These are phyloP conservation scores for Stictocephala bisonia DNA, from an alignment of 2,888 invertebrate genomes.

Conservation along the genomic window DNA sequence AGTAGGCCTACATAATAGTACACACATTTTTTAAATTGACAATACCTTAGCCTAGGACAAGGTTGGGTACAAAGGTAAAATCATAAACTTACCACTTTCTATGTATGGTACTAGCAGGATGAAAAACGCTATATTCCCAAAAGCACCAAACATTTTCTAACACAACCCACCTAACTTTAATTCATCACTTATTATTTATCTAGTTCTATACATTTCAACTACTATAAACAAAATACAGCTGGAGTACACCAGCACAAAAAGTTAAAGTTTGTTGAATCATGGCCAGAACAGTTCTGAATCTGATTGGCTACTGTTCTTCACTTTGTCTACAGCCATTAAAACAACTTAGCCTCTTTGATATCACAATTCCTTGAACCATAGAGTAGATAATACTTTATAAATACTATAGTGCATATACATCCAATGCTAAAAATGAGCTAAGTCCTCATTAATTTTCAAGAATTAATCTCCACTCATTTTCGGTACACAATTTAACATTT, in stretches of 20 bases:
- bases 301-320: slow-evolving; percentile 6
- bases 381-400: too few relatives aligned
- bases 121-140: slow-evolving; percentile 75
- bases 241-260: slow-evolving; percentile 48
- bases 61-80: slow-evolving; percentile 38
- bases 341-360: too few relatives aligned
- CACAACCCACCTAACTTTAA: slow-evolving; percentile 50
- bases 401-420: too few relatives aligned
- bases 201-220: slow-evolving; percentile 34
- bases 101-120: slow-evolving; percentile 76
- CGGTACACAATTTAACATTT: too few relatives aligned
- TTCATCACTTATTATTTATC: slow-evolving; percentile 41
- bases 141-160: slow-evolving; percentile 71
- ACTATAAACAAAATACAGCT: slow-evolving; percentile 51
- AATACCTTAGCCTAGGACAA: slow-evolving; percentile 16
- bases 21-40: too few relatives aligned
- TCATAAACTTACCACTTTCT: slow-evolving; percentile 74
- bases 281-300: slow-evolving; percentile 37
- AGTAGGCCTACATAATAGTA: too few relatives aligned
- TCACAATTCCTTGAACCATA: too few relatives aligned
- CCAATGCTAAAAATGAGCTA: too few relatives aligned
- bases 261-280: slow-evolving; percentile 47
- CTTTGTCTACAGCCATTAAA: too few relatives aligned
- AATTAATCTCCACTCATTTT: too few relatives aligned
- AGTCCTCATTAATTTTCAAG: too few relatives aligned